Percentiles rank a stretch among this genome's conserved stretches.
Conservation (phyloP, 2,113 vertebrate genomes). For the Nannospalax galili region DNA sequence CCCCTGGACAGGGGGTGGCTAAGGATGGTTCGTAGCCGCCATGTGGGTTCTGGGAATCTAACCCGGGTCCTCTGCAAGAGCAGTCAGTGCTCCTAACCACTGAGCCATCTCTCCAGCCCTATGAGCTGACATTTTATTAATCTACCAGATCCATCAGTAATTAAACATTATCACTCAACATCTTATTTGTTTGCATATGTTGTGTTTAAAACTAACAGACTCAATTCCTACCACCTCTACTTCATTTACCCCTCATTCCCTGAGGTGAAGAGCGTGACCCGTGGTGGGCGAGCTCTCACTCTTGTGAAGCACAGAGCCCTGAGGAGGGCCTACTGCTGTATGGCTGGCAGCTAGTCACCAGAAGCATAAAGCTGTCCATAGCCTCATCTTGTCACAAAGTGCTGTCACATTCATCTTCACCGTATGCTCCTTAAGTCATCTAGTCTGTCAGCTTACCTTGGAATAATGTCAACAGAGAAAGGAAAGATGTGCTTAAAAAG, state of each 20-base stretch:
- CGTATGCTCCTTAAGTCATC: background rate
- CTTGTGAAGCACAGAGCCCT: background rate
- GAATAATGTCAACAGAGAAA: conserved; percentile 61
- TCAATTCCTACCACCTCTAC: conserved; percentile 19
- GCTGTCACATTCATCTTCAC: conserved; percentile 41
- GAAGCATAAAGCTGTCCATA: background rate
- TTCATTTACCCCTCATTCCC: background rate
- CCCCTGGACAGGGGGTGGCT: no score
- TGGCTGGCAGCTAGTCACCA: background rate
- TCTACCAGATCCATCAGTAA: background rate
- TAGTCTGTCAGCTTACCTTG: conserved; percentile 47
- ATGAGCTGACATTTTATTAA: conserved; percentile 27
- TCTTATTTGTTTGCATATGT: conserved; percentile 37
- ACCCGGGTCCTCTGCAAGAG: no score
- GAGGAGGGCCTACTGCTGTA: background rate
- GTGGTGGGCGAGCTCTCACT: background rate
- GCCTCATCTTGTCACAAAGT: conserved; percentile 47
- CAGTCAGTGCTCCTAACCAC: no score
- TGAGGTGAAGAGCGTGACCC: conserved; percentile 36
- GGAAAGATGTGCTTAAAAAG: conserved; percentile 55
- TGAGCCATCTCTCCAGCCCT: no score
- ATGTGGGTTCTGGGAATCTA: no score
- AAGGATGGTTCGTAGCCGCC: no score
- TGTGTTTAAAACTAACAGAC: background rate
- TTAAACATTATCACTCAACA: conserved; percentile 12